These are phyloP conservation scores for Takifugu rubripes DNA, from an alignment of 2,797 vertebrate species.

Conservation along the genomic window DNA sequence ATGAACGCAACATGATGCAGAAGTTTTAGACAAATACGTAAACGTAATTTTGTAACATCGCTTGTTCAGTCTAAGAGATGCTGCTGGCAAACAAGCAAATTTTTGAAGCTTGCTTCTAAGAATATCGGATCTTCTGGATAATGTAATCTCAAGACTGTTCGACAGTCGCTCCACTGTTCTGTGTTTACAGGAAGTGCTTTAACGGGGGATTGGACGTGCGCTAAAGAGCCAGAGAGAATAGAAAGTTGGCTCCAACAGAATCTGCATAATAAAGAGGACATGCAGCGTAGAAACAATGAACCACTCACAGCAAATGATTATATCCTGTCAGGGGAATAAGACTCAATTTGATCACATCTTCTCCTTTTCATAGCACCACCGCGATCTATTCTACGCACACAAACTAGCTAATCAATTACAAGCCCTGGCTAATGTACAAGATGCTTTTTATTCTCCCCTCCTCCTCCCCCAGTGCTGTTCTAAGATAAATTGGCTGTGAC, in stretches of 20 bases:
- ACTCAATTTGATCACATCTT: slow-evolving; percentile 56
- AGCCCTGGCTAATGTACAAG: slow-evolving; percentile 64
- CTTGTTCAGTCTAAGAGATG: too few species aligned
- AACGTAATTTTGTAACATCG: too few species aligned
- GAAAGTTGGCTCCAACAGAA: slow-evolving; percentile 16
- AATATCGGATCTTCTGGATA: too few species aligned
- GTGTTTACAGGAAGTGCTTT: too few species aligned
- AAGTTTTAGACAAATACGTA: slow-evolving; percentile 7
- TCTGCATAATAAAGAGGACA: slow-evolving; percentile 22
- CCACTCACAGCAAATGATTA: slow-evolving; percentile 43
- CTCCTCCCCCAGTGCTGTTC: slow-evolving; percentile 49
- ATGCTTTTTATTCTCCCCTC: slow-evolving; percentile 61
- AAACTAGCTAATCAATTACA: slow-evolving; percentile 70
- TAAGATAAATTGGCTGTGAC: slow-evolving; percentile 79
- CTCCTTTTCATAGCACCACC: slow-evolving; percentile 29
- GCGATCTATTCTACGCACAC: slow-evolving; percentile 57
- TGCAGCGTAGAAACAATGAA: slow-evolving; percentile 30
- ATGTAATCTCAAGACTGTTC: too few species aligned
- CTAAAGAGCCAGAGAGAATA: background rate
- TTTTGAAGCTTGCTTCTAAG: too few species aligned
- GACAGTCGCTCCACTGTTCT: too few species aligned
- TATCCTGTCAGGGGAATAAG: slow-evolving; percentile 44
- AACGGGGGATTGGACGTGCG: too few species aligned
- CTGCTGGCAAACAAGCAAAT: too few species aligned
- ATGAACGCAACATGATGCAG: slow-evolving; percentile 17